Conservation (phyloP, 2,888 invertebrate species). For the Nemotelus pantherinus region DNA sequence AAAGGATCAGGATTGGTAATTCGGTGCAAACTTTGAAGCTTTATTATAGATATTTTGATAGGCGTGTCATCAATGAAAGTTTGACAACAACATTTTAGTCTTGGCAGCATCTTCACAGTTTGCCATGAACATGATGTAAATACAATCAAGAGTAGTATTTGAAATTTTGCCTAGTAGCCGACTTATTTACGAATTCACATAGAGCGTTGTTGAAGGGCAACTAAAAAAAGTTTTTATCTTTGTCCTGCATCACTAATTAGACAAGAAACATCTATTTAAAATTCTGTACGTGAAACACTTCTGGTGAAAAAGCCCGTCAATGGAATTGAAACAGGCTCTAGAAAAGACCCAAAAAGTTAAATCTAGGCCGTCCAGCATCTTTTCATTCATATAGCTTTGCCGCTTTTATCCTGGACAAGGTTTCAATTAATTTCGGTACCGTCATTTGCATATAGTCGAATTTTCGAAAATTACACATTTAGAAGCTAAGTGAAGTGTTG, state of each 20-base stretch:
- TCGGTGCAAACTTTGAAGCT: no score
- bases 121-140: no score
- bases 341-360: not conserved
- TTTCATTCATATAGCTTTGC: not conserved
- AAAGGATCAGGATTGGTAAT: no score
- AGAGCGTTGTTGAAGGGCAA: no score
- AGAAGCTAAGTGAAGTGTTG: conserved; percentile 19
- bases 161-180: no score
- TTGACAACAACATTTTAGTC: no score
- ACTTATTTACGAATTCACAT: no score
- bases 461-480: conserved; percentile 33
- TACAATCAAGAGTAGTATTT: no score
- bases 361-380: not conserved
- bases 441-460: conserved; percentile 28
- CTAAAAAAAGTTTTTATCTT: not conserved
- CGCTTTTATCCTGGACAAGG: not conserved
- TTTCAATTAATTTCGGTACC: conserved; percentile 10
- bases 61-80: no score
- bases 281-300: not conserved
- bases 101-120: no score
- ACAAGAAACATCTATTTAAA: conserved; percentile 3
- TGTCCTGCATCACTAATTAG: conserved; percentile 4
- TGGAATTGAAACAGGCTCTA: not conserved
- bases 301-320: not conserved
- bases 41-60: no score